These are phyloP conservation scores for Dione vanillae DNA, from an alignment of 2,888 invertebrate species.

Conservation along the genomic window DNA sequence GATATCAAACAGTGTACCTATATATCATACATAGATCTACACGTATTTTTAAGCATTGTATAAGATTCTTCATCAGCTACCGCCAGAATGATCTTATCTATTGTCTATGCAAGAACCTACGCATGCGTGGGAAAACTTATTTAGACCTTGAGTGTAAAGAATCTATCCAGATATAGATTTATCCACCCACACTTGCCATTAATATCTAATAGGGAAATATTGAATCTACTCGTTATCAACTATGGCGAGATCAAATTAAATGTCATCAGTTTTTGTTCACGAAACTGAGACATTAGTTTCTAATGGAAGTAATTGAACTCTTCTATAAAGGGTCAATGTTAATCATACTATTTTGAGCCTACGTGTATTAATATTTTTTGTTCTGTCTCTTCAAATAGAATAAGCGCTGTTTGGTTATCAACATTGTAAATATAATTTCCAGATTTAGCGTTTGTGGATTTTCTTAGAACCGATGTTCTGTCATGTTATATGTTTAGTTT, in stretches of 20 bases:
- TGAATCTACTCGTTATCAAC: constrained; percentile 4
- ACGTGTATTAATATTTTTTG: background rate
- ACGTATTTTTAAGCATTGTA: background rate
- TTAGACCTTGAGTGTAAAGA: constrained; percentile 54
- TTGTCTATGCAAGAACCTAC: constrained; percentile 46
- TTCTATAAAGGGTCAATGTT: constrained; percentile 32
- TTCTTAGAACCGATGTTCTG: constrained; percentile 4
- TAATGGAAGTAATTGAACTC: constrained; percentile 37
- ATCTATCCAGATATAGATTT: constrained; percentile 59
- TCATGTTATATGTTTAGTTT: constrained; percentile 12
- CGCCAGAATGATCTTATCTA: constrained; percentile 45
- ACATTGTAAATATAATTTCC: constrained; percentile 3
- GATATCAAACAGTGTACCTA: too few species aligned
- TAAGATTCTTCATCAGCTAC: constrained; percentile 5
- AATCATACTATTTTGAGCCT: constrained; percentile 17
- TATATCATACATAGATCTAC: too few species aligned
- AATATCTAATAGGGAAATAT: constrained; percentile 55
- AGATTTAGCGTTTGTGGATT: constrained; percentile 14
- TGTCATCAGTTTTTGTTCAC: background rate
- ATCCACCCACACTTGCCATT: constrained; percentile 68
- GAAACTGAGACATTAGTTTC: constrained; percentile 27
- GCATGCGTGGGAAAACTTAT: constrained; percentile 65
- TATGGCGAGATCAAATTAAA: background rate
- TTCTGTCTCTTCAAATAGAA: background rate
- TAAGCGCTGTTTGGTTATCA: background rate